Conservation (phyloP, 2,888 invertebrate species). For the Cantharis nigra region DNA sequence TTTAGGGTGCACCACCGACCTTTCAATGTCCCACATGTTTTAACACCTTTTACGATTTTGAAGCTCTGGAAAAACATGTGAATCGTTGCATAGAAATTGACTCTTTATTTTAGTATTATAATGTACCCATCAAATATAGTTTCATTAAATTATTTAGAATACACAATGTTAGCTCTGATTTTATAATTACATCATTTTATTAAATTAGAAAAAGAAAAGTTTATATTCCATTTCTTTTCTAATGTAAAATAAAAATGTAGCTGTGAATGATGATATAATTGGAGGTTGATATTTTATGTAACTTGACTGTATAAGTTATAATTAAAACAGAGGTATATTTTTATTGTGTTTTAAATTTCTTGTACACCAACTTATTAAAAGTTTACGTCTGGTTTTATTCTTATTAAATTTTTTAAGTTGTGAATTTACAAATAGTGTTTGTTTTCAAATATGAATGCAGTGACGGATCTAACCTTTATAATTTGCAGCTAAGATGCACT, state of each 20-base stretch:
- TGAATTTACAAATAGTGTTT: no score
- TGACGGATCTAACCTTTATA: no score
- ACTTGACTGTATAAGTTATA: background rate
- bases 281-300: background rate
- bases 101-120: conserved; percentile 28
- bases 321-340: background rate
- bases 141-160: background rate
- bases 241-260: background rate
- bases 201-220: background rate
- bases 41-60: conserved; percentile 35
- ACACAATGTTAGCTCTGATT: background rate
- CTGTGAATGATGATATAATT: background rate
- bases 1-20: conserved; percentile 1
- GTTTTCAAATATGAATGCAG: no score
- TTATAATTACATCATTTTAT: background rate
- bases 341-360: background rate
- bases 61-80: conserved; percentile 42
- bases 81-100: conserved; percentile 39
- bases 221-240: background rate
- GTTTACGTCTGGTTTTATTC: no score
- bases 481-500: no score
- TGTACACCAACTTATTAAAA: background rate
- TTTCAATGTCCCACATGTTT: conserved; percentile 39
- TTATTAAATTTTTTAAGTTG: no score
- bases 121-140: background rate